Base-by-base conservation (phyloP, 2,888 invertebrate species). In the Ceraclea dissimilis region DNA sequence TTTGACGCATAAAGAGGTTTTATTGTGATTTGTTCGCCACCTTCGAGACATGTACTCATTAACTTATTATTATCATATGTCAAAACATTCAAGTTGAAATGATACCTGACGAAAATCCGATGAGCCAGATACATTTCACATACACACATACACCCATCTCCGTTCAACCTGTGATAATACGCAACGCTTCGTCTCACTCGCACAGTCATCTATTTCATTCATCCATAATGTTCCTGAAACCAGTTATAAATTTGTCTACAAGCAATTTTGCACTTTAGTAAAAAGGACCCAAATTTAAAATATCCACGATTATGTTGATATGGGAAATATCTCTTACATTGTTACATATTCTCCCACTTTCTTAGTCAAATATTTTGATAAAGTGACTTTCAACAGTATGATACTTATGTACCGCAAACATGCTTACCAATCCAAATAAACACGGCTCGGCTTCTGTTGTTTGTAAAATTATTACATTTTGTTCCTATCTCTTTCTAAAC, bases 31-130 rank as follows among this genome's bases (percentile, higher is more conserved):
- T 31, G 53, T 53, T 49, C 57, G 57, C 52, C 57, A 56, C 52
- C 52, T 44, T 51, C 44, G 50, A 52, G 57, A 57, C 75, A 75
- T 39, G 39, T 69, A 69, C 73, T 76, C 72, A 77, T 78, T 78
- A 78, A 76, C 77, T 76, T 71, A 73, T 75, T 76, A 77, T 77
- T 77, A 77, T 78, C 78, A 76, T 76, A 76, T 77, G 78, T 78
- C 77, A 78, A 77, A 78, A 78, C 77, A 78, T 77, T 75, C 58
- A 44, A 53, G 26, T 75, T 74, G 76, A 75, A 74, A 75, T 77
- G 75, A 76, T 78, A 76, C 76, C 76, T 54, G 76, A 76, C 74
- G 77, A 75, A 76, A 77, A 78, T 78, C 76, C 75, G 76, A 77
- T 78, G 77, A 78, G 76, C 76, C 79, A 79, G 78, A 78, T 78